A percentile compares a stretch with the other conserved stretches of the same genome.
Conservation (phyloP, 2,888 invertebrate species). For the Gari tellinella region DNA sequence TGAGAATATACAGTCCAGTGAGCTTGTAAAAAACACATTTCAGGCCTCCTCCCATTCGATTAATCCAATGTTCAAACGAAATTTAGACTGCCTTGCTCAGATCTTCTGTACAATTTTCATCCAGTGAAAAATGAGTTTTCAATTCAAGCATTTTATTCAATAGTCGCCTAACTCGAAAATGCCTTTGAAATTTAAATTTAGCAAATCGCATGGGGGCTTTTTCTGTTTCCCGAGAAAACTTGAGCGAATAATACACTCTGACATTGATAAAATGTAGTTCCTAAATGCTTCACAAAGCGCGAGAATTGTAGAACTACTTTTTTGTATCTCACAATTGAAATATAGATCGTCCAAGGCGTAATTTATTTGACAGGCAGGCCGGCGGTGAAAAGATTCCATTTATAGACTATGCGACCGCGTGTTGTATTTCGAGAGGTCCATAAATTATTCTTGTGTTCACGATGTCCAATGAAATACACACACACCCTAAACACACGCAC, state of each 20-base stretch:
- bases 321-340: conserved; percentile 19
- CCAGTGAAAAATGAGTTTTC: conserved; percentile 59
- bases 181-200: conserved; percentile 58
- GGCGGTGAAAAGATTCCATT: conserved; percentile 23
- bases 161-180: conserved; percentile 45
- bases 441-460: conserved; percentile 9
- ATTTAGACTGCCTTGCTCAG: conserved; percentile 12
- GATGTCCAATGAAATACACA: too few relatives aligned
- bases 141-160: conserved; percentile 50
- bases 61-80: conserved; percentile 23
- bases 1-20: too few relatives aligned
- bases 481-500: too few relatives aligned
- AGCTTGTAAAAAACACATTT: too few relatives aligned
- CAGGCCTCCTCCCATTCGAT: conserved; percentile 26
- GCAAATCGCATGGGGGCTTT: conserved; percentile 45
- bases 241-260: conserved; percentile 50
- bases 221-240: conserved; percentile 35
- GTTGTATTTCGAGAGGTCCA: conserved; percentile 15
- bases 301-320: conserved; percentile 20
- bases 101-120: conserved; percentile 30
- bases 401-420: conserved; percentile 23
- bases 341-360: conserved; percentile 17
- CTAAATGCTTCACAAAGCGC: conserved; percentile 37
- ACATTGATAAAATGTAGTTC: conserved; percentile 54
- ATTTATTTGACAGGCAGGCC: conserved; percentile 27